A percentile compares a stretch with the other conserved stretches of the same genome.
phyloP scores from a whole-genome alignment of 1,140 invertebrate genomes.

The Nylanderia fulva region DNA sequence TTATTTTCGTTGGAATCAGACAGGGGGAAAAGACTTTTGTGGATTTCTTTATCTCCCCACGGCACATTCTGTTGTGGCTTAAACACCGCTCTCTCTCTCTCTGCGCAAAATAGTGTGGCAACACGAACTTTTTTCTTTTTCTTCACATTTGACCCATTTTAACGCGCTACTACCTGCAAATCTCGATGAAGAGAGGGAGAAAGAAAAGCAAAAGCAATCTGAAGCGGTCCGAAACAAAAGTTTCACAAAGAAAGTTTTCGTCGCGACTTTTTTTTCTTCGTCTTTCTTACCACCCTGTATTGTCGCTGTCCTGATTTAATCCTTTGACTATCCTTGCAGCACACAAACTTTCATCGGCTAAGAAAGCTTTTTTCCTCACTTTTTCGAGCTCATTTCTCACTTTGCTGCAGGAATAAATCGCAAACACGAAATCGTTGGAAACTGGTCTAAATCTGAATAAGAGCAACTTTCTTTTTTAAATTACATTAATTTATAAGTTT shows the following conservation, averaged over 20 bases:
- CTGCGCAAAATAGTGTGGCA: conserved; percentile 8
- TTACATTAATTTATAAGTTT: background rate
- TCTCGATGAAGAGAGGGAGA: background rate
- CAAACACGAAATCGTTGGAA: background rate
- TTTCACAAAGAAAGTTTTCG: conserved; percentile 14
- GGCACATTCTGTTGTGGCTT: conserved; percentile 14
- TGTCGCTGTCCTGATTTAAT: conserved; percentile 31
- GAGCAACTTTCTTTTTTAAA: background rate
- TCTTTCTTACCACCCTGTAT: background rate
- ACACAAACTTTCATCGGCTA: conserved; percentile 19
- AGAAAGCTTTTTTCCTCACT: background rate
- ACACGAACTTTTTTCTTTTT: background rate
- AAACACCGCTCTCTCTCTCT: background rate
- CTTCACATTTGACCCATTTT: conserved; percentile 24
- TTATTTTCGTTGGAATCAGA: conserved; percentile 14
- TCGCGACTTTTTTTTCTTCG: background rate
- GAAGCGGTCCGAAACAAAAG: conserved; percentile 14
- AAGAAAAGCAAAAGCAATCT: background rate
- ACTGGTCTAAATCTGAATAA: background rate
- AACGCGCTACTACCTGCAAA: conserved; percentile 15
- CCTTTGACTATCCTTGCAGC: background rate
- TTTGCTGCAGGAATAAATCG: background rate
- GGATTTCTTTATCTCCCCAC: conserved; percentile 10
- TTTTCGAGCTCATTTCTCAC: background rate
- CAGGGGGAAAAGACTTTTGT: background rate